Percentiles rank a stretch among this genome's conserved stretches.
phyloP scores from a whole-genome alignment of 2,797 vertebrate genomes.

The Podarcis lilfordi region DNA sequence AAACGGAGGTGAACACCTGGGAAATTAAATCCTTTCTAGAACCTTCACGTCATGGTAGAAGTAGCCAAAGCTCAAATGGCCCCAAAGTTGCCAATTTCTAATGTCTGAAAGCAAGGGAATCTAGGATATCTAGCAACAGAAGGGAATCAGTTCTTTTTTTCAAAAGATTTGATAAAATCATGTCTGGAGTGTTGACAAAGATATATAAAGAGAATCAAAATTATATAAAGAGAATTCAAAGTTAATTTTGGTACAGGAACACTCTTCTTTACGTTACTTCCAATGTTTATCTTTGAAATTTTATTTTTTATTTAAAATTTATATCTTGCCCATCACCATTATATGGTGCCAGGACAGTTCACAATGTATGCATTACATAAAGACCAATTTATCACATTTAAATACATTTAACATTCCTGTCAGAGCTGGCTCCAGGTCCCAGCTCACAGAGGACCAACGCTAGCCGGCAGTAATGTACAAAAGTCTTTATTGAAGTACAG shows the following conservation, averaged over 20 bases:
- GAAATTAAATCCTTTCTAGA: not conserved
- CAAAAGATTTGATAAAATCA: not conserved
- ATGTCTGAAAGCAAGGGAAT: not conserved
- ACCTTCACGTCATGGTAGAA: not conserved
- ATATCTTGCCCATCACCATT: too few species aligned
- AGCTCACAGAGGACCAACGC: too few species aligned
- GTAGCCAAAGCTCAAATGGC: not conserved
- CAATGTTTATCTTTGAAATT: too few species aligned
- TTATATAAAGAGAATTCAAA: not conserved
- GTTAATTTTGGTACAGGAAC: not conserved
- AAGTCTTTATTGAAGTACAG: too few species aligned
- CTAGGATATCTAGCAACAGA: not conserved
- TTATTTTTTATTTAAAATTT: too few species aligned
- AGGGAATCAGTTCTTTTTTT: not conserved
- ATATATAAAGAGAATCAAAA: not conserved
- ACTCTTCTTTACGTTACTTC: too few species aligned
- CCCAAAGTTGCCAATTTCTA: not conserved
- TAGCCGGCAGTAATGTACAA: too few species aligned
- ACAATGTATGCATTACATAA: too few species aligned
- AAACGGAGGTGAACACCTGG: not conserved
- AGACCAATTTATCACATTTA: too few species aligned
- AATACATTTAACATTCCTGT: too few species aligned
- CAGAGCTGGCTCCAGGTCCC: too few species aligned
- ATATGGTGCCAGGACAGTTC: too few species aligned
- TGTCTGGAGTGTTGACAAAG: not conserved